Percentiles rank a stretch among this genome's conserved stretches.
Conservation (phyloP, 2,888 invertebrate genomes). For the Clostera curtula region DNA sequence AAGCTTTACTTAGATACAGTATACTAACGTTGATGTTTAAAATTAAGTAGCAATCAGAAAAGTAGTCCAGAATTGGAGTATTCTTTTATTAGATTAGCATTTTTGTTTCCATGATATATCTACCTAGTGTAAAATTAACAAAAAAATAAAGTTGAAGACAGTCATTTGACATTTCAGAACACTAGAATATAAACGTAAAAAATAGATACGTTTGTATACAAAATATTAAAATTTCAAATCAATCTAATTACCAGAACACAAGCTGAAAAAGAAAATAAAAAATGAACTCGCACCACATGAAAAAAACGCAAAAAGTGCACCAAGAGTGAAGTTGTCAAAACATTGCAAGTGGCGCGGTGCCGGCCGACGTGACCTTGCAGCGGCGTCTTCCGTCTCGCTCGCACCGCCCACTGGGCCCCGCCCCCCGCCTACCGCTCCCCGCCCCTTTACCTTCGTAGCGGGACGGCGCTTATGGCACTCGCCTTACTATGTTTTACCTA, state of each 20-base stretch:
- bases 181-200: too few relatives aligned
- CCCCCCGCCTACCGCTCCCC: conserved; percentile 63
- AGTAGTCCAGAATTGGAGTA: too few relatives aligned
- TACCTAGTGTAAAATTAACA: too few relatives aligned
- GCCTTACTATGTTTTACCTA: conserved; percentile 18
- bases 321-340: conserved; percentile 27
- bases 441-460: conserved; percentile 55
- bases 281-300: conserved; percentile 6
- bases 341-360: conserved; percentile 28
- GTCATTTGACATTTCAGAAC: too few relatives aligned
- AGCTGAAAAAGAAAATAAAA: conserved; percentile 2
- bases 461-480: conserved; percentile 46
- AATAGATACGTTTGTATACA: too few relatives aligned
- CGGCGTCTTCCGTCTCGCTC: conserved; percentile 44
- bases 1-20: too few relatives aligned
- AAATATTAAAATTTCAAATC: neutral
- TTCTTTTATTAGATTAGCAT: too few relatives aligned
- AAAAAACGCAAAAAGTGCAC: conserved; percentile 11
- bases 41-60: too few relatives aligned
- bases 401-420: conserved; percentile 52
- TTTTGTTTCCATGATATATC: too few relatives aligned
- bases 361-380: conserved; percentile 50
- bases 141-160: too few relatives aligned
- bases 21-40: too few relatives aligned
- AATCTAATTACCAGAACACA: neutral